Base-by-base conservation (phyloP, 2,113 vertebrate species). In the Etheostoma cragini region DNA sequence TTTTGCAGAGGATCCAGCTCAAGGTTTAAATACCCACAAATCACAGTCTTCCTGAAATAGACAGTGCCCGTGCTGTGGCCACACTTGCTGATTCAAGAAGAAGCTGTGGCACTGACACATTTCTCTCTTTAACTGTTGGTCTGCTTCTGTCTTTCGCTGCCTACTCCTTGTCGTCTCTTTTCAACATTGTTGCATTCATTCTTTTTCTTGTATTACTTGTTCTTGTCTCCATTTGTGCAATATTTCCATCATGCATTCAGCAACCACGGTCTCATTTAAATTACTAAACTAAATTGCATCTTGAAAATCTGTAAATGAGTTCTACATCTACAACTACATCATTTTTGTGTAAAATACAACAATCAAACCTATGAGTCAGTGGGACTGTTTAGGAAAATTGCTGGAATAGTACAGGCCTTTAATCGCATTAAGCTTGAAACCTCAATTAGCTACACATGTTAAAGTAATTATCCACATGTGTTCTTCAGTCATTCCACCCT, bases 41-140 rank as follows among this genome's bases (percentile, higher is more conserved):
- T 94, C 87, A 93, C 89, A 94, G 87, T 83, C 80, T 89, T 82
- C 93, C 91, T 80, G 80, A 95, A 95, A 94, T 95, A 95, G 92
- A 91, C 91, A 68, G 85, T 92, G 88, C 88, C 92, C 67, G 75
- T 90, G 85, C 87, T 90, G 76, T 73, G 85, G 90, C 81, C 87
- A 82, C 77, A 87, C 87, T 91, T 89, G 87, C 91, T 91, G 89
- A 91, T 91, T 94, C 86, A 81, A 90, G 83, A 81, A 91, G 86
- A 91, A 82, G 83, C 87, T 78, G 81, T 85, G 88, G 88, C 90
- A 84, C 74, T 77, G 75, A 80, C 78, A 83, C 70, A 72, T 80
- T 46, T 65, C 52, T 72, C 58, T 78, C 61, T 82, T 72, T 76
- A 66, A 67, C 67, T 76, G 65, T 16, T 65, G 54, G 58, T 26